Evolutionary conservation across 2,888 invertebrate species (phyloP).

Genomic region (Dasysyrphus albostriatus): DNA sequence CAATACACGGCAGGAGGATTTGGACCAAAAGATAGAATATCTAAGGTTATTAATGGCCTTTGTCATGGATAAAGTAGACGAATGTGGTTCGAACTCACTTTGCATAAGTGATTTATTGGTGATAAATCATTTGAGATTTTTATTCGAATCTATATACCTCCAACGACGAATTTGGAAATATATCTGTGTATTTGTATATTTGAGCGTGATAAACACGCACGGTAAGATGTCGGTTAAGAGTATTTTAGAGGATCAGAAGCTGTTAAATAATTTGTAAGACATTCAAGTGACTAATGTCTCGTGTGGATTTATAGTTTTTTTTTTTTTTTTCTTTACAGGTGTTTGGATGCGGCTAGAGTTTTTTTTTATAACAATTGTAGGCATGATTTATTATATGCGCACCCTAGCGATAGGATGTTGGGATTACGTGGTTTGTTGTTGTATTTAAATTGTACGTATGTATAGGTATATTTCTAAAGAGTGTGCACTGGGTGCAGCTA

Average conservation of each 20-base stretch:
- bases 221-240: neutral
- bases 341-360: neutral
- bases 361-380: too few relatives aligned
- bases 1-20: conserved; percentile 8
- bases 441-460: neutral
- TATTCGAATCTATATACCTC: conserved; percentile 16
- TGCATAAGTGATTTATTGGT: conserved; percentile 40
- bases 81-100: conserved; percentile 27
- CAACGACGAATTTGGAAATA: conserved; percentile 18
- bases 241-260: conserved; percentile 6
- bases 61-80: conserved; percentile 27
- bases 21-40: conserved; percentile 36
- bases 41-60: conserved; percentile 32
- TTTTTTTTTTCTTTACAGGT: conserved; percentile 14
- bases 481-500: neutral
- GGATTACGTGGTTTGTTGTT: too few relatives aligned
- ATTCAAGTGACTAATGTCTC: conserved; percentile 3
- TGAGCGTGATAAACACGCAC: neutral
- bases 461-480: neutral
- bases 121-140: conserved; percentile 30
- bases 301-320: neutral
- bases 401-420: neutral
- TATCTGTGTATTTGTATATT: neutral
- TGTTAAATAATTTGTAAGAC: neutral
- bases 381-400: neutral